Evolutionary conservation across 2,888 invertebrate species (phyloP).

Genomic region (Timema podura): DNA sequence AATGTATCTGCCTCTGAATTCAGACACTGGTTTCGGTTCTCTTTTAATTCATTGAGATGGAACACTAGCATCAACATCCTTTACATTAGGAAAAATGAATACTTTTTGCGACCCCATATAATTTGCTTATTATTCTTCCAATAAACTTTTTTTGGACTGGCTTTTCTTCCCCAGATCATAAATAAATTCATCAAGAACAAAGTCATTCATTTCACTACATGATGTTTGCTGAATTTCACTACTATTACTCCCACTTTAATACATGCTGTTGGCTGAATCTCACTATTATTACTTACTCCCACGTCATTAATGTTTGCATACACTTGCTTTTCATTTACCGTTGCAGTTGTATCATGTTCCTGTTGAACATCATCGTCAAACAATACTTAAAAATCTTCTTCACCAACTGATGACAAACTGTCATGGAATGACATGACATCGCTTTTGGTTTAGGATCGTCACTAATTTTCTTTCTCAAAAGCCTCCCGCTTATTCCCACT

Average conservation of each 20-base stretch:
- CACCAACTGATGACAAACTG: conserved; percentile 8
- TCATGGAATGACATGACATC: conserved; percentile 1
- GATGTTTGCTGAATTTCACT: too few species aligned
- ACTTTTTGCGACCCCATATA: background rate
- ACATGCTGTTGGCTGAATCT: background rate
- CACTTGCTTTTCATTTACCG: conserved; percentile 4
- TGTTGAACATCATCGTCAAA: conserved; percentile 19
- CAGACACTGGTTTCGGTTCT: background rate
- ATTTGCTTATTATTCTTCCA: background rate
- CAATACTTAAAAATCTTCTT: conserved; percentile 3
- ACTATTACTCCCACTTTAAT: background rate
- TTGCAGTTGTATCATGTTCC: conserved; percentile 3
- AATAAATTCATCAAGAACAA: conserved; percentile 11
- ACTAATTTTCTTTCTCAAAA: background rate
- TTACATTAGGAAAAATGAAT: conserved; percentile 7
- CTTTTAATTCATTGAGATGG: background rate
- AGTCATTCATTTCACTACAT: background rate
- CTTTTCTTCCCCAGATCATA: background rate
- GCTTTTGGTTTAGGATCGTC: too few species aligned
- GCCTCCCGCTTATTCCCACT: background rate
- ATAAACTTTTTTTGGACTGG: conserved; percentile 5
- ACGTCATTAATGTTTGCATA: background rate
- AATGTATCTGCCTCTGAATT: background rate
- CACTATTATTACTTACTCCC: background rate
- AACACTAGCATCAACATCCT: conserved; percentile 1